A percentile compares a stretch with the other conserved stretches of the same genome.
Conservation (phyloP, 2,797 vertebrate genomes). For the Holocentrus rufus region DNA sequence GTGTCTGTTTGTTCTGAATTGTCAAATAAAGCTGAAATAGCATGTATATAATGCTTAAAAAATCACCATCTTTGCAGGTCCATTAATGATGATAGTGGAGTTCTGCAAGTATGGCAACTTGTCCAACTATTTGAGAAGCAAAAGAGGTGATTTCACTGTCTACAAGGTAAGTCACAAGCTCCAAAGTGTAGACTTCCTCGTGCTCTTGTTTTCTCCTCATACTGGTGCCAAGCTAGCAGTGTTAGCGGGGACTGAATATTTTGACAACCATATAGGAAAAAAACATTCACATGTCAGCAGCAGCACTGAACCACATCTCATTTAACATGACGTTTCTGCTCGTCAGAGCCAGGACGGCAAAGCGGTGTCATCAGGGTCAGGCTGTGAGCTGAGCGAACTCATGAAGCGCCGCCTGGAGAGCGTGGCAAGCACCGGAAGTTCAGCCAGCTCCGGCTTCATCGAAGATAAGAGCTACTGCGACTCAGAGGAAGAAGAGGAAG, state of each 20-base stretch:
- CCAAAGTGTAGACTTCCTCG: background rate
- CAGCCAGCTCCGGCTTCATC: conserved; percentile 94
- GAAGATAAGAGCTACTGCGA: conserved; percentile 98
- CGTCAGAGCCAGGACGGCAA: conserved; percentile 87
- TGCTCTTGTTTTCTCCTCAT: background rate
- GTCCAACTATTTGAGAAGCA: conserved; percentile 90
- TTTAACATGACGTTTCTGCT: conserved; percentile 42
- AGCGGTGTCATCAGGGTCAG: conserved; percentile 82
- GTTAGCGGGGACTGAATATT: conserved; percentile 20
- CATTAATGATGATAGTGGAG: conserved; percentile 96
- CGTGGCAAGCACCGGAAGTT: conserved; percentile 94
- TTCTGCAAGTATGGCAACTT: conserved; percentile 96
- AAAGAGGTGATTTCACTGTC: conserved; percentile 90
- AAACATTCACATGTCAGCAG: conserved; percentile 6
- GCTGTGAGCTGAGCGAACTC: conserved; percentile 87
- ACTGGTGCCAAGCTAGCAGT: background rate
- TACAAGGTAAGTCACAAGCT: conserved; percentile 84
- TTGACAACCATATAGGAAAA: conserved; percentile 12
- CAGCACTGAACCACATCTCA: background rate
- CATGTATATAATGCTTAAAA: background rate
- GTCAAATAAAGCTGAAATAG: background rate
- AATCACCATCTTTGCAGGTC: conserved; percentile 77
- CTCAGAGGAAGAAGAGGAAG: conserved; percentile 96
- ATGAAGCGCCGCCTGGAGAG: conserved; percentile 95
- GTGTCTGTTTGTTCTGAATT: background rate